Conservation (phyloP, 2,888 invertebrate species). For the Volucella zonaria region DNA sequence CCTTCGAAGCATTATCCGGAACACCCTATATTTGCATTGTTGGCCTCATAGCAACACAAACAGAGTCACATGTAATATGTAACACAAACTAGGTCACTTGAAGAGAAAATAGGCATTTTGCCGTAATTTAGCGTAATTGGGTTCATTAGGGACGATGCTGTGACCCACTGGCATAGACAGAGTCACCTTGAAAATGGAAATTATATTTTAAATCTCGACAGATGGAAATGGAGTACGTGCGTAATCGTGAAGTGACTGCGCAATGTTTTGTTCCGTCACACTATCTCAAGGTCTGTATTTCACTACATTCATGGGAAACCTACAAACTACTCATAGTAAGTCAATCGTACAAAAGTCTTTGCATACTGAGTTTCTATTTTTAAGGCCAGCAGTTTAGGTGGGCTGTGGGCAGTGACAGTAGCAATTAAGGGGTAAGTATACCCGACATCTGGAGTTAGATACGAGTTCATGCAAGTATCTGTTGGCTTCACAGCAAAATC, state of each 20-base stretch:
- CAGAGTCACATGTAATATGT: not conserved
- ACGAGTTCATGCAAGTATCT: not conserved
- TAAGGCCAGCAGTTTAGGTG: not conserved
- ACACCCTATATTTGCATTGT: too few relatives aligned
- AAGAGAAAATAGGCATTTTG: not conserved
- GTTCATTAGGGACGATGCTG: not conserved
- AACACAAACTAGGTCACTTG: not conserved
- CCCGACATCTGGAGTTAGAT: not conserved
- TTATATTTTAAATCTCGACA: not conserved
- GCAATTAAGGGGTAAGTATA: slow-evolving; percentile 30
- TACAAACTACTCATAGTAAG: not conserved
- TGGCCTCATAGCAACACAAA: not conserved
- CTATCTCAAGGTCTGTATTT: slow-evolving; percentile 5
- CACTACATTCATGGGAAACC: slow-evolving; percentile 4
- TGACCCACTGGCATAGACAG: slow-evolving; percentile 1
- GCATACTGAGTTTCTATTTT: slow-evolving; percentile 5
- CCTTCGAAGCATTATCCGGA: too few relatives aligned
- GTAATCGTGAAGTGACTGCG: not conserved
- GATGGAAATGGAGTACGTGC: not conserved
- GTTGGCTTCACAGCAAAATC: not conserved
- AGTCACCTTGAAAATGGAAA: slow-evolving; percentile 6
- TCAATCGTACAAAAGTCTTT: not conserved
- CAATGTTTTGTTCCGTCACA: not conserved
- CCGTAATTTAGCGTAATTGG: slow-evolving; percentile 5
- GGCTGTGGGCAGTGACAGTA: slow-evolving; percentile 2